A percentile compares a stretch with the other conserved stretches of the same genome.
phyloP scores from a whole-genome alignment of 2,113 vertebrate genomes.

The Laticauda laticaudata region DNA sequence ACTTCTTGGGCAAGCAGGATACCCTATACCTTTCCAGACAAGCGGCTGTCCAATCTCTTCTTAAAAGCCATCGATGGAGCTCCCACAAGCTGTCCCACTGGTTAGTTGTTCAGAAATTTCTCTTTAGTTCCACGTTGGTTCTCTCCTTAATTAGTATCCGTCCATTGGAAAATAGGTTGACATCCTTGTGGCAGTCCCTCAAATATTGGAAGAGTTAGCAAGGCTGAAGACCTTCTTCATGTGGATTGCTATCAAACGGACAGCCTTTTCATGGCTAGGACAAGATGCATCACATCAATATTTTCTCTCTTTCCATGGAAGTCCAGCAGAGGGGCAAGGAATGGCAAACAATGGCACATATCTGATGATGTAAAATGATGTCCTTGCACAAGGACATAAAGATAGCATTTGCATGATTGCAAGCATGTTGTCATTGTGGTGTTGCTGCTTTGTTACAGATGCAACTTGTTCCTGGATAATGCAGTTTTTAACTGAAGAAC shows the following conservation, averaged over 20 bases:
- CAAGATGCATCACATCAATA: conserved; percentile 18
- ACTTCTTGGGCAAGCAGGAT: background rate
- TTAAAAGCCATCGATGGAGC: background rate
- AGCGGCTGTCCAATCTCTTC: background rate
- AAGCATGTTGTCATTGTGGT: background rate
- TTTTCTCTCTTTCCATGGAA: background rate
- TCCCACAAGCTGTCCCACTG: background rate
- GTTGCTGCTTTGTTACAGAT: background rate
- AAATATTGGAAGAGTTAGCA: background rate
- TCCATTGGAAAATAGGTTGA: background rate
- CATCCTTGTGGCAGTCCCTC: background rate
- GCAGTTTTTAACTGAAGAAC: background rate
- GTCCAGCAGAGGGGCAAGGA: background rate
- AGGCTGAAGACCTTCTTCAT: background rate
- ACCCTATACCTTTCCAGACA: background rate
- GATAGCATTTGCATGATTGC: background rate
- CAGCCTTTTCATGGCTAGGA: conserved; percentile 5
- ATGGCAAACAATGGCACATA: background rate
- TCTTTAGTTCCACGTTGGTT: background rate
- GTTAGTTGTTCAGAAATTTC: background rate
- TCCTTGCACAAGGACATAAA: background rate
- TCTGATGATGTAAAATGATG: background rate
- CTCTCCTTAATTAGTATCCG: background rate
- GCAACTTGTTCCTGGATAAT: background rate
- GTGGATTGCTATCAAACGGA: background rate